Evolutionary conservation across 2,797 vertebrate genomes (phyloP).

Genomic region (Euthynnus affinis): DNA sequence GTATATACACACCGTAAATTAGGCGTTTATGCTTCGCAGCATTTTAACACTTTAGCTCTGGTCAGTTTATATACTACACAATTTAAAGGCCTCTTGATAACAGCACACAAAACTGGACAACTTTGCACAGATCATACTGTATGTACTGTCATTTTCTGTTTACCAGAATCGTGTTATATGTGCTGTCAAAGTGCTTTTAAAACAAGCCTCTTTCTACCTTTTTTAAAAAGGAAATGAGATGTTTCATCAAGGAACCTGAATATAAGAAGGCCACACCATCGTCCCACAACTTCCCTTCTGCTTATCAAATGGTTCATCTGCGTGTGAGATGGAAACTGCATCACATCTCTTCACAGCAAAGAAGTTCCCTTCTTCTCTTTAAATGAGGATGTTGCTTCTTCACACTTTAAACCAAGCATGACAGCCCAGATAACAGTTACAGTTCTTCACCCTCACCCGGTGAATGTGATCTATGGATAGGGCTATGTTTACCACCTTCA

Average conservation of each 20-base stretch:
- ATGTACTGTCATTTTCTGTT: neutral
- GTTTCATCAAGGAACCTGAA: constrained; percentile 28
- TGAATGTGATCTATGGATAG: neutral
- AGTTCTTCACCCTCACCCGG: too few species aligned
- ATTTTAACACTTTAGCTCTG: neutral
- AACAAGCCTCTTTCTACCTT: neutral
- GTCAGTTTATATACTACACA: too few species aligned
- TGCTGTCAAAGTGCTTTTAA: neutral
- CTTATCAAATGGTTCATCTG: neutral
- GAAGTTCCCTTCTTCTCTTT: constrained; percentile 13
- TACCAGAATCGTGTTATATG: neutral
- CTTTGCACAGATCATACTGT: neutral
- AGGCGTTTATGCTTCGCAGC: neutral
- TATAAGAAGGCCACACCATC: neutral
- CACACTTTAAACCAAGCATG: neutral
- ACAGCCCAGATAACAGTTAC: neutral
- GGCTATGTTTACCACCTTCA: neutral
- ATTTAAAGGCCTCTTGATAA: neutral
- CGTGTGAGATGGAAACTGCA: constrained; percentile 9
- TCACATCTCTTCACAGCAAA: neutral
- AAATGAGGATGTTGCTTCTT: constrained; percentile 25
- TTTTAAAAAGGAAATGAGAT: neutral
- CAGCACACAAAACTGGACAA: neutral
- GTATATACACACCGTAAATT: too few species aligned
- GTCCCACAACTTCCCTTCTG: constrained; percentile 37